Evolutionary conservation across 2,797 vertebrate species (phyloP).

Genomic region (Crenichthys baileyi): DNA sequence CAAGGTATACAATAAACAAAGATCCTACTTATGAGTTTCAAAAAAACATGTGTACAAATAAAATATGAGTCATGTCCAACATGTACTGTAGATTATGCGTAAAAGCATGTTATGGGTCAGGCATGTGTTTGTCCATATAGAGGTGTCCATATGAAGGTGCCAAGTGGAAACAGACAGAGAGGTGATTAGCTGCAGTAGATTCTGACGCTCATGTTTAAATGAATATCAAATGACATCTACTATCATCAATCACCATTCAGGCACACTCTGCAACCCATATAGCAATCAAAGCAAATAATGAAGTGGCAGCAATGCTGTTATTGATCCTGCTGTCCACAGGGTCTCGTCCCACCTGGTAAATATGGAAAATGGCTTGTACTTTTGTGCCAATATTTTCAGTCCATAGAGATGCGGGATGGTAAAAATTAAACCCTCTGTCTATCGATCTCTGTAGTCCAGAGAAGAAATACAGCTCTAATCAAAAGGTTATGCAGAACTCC

Average conservation of each 20-base stretch:
- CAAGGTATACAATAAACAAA: not conserved
- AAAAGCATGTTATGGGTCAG: constrained; percentile 29
- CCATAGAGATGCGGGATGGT: constrained; percentile 23
- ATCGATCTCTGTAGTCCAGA: constrained; percentile 29
- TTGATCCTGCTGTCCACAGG: constrained; percentile 46
- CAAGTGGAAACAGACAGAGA: constrained; percentile 69
- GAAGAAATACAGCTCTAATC: constrained; percentile 16
- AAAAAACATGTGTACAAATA: not conserved
- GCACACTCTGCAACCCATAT: constrained; percentile 47
- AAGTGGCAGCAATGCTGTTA: constrained; percentile 71
- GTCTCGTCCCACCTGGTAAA: constrained; percentile 50
- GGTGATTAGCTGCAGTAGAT: constrained; percentile 78
- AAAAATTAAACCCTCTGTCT: constrained; percentile 47
- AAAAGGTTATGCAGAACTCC: not conserved
- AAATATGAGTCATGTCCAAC: not conserved
- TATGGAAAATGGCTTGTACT: constrained; percentile 47
- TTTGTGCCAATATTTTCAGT: constrained; percentile 55
- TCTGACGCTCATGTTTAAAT: constrained; percentile 68
- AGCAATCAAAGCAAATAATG: constrained; percentile 46
- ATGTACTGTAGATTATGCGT: constrained; percentile 38
- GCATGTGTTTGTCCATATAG: constrained; percentile 28
- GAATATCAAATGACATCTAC: constrained; percentile 74
- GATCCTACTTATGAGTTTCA: too few species aligned
- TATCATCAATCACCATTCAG: constrained; percentile 73
- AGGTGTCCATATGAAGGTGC: constrained; percentile 42